These are phyloP conservation scores for Notocelia uddmanniana DNA, from an alignment of 2,888 invertebrate species.

Conservation along the genomic window DNA sequence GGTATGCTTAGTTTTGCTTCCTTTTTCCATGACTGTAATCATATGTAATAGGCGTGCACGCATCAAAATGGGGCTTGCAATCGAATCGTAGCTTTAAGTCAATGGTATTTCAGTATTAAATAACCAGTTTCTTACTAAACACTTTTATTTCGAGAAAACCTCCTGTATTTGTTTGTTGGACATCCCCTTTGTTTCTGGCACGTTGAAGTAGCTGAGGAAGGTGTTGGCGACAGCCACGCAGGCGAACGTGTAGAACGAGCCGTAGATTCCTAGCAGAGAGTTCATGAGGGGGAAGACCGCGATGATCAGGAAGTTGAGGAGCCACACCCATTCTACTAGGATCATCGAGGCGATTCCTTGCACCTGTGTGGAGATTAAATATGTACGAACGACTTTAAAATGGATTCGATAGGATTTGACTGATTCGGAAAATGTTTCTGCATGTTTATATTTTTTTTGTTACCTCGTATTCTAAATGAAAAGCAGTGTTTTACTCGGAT, in stretches of 20 bases:
- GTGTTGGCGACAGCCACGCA: conserved; percentile 60
- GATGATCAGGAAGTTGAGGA: conserved; percentile 74
- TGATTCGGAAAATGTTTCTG: too few relatives aligned
- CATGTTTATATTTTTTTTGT: too few relatives aligned
- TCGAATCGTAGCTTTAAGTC: neutral
- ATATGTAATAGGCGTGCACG: too few relatives aligned
- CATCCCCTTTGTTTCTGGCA: conserved; percentile 83
- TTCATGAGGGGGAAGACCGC: conserved; percentile 72
- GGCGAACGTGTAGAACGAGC: conserved; percentile 74
- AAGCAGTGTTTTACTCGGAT: too few relatives aligned
- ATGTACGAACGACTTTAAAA: too few relatives aligned
- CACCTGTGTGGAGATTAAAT: conserved; percentile 59
- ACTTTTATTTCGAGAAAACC: conserved; percentile 47
- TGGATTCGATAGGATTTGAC: too few relatives aligned
- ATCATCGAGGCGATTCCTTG: conserved; percentile 75
- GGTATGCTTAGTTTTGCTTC: too few relatives aligned
- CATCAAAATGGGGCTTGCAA: too few relatives aligned
- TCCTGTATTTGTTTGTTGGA: conserved; percentile 73
- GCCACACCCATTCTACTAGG: conserved; percentile 75
- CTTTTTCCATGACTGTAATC: too few relatives aligned
- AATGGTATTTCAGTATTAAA: neutral
- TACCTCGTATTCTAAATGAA: too few relatives aligned
- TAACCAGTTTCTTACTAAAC: neutral
- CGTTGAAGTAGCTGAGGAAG: conserved; percentile 61
- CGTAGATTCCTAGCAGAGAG: conserved; percentile 64